Evolutionary conservation across 2,113 vertebrate genomes (phyloP).

Genomic region (Marcusenius ussheri): DNA sequence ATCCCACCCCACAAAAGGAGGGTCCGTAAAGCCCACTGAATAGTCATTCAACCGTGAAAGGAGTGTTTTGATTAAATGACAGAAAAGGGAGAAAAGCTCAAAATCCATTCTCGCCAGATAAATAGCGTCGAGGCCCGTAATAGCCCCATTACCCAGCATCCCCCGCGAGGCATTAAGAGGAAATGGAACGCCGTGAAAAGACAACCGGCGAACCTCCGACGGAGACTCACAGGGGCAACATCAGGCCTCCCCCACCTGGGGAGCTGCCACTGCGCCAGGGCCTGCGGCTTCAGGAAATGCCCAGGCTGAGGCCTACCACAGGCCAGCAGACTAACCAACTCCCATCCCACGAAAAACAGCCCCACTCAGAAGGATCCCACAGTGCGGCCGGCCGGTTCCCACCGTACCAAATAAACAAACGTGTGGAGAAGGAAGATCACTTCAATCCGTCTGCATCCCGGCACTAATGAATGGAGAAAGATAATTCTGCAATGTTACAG

Average conservation of each 20-base stretch:
- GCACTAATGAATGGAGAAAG: neutral
- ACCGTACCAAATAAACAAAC: neutral
- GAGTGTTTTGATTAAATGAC: neutral
- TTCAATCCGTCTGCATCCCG: neutral
- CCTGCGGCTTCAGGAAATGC: neutral
- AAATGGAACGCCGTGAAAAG: neutral
- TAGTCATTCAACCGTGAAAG: neutral
- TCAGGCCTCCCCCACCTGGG: neutral
- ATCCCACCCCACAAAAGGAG: neutral
- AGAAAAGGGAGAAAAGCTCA: neutral
- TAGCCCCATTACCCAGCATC: neutral
- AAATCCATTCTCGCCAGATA: neutral
- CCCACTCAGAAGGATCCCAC: neutral
- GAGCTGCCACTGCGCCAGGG: neutral
- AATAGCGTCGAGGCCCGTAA: neutral
- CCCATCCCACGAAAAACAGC: neutral
- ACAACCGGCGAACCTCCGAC: neutral
- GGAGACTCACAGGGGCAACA: neutral
- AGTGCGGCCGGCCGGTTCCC: neutral
- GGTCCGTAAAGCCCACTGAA: neutral
- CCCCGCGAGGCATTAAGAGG: neutral
- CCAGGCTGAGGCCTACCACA: conserved; percentile 12
- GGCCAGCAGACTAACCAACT: neutral
- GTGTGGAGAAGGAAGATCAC: neutral
- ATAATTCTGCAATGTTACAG: neutral